phyloP scores from a whole-genome alignment of 1,140 invertebrate genomes.

The Drosophila athabasca region DNA sequence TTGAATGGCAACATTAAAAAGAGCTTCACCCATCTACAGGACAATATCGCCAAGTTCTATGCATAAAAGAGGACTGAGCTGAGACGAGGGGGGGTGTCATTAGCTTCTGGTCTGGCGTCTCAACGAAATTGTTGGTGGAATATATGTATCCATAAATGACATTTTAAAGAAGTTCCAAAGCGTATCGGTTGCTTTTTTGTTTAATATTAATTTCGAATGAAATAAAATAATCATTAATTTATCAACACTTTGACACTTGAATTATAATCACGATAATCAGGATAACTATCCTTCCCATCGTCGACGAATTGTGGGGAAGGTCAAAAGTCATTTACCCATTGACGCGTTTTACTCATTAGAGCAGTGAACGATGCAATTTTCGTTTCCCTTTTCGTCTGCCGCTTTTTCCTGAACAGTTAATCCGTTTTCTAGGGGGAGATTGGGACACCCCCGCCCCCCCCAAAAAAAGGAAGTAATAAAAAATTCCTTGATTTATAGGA shows the following conservation, averaged over 20 bases:
- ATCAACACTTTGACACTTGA: neutral
- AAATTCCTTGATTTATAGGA: constrained; percentile 77
- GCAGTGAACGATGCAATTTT: neutral
- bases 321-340: constrained; percentile 31
- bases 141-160: too few relatives aligned
- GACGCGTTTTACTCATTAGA: constrained; percentile 44
- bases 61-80: too few relatives aligned
- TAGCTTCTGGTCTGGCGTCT: too few relatives aligned
- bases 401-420: constrained; percentile 26
- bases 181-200: too few relatives aligned
- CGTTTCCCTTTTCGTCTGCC: constrained; percentile 19
- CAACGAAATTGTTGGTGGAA: too few relatives aligned
- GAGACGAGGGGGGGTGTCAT: too few relatives aligned
- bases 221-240: too few relatives aligned
- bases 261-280: constrained; percentile 23
- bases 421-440: constrained; percentile 7
- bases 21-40: constrained; percentile 9
- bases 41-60: neutral
- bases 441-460: constrained; percentile 20
- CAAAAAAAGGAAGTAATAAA: constrained; percentile 39
- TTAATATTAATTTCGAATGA: too few relatives aligned
- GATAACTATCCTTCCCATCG: constrained; percentile 11
- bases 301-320: constrained; percentile 2
- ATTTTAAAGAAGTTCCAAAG: too few relatives aligned
- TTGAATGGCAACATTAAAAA: constrained; percentile 6